phyloP scores from a whole-genome alignment of 2,797 vertebrate species.

The Malurus leucopterus region DNA sequence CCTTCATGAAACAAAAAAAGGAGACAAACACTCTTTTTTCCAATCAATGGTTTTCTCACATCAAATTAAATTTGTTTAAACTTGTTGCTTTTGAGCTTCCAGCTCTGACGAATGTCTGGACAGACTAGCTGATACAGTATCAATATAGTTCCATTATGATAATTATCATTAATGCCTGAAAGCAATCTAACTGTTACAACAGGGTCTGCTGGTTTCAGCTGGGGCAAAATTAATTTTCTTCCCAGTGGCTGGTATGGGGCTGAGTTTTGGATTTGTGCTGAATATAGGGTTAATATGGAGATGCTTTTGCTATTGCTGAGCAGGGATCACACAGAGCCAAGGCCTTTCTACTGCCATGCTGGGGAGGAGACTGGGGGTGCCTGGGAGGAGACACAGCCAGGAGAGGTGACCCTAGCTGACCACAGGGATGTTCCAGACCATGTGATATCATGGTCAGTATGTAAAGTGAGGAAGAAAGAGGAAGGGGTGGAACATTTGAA shows the following conservation, averaged over 20 bases:
- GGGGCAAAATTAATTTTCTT: neutral
- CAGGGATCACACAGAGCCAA: neutral
- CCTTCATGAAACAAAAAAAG: neutral
- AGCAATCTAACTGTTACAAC: neutral
- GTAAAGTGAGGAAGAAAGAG: neutral
- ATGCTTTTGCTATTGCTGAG: neutral
- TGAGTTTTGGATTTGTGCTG: neutral
- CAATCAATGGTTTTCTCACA: neutral
- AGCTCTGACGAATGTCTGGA: neutral
- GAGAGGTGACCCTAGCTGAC: neutral
- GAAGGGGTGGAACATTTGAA: accelerated
- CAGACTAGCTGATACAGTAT: neutral
- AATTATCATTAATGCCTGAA: neutral
- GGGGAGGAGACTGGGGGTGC: neutral
- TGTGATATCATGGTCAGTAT: accelerated
- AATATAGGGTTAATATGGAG: neutral
- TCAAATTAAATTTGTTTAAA: neutral
- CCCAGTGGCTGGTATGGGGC: accelerated
- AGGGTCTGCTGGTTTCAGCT: neutral
- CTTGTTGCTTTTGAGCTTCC: neutral
- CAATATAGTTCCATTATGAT: neutral
- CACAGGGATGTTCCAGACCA: neutral
- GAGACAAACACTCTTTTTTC: neutral
- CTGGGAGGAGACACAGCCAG: neutral
- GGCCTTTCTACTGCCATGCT: neutral